phyloP scores from a whole-genome alignment of 2,888 invertebrate species.

The Alsophila aescularia region DNA sequence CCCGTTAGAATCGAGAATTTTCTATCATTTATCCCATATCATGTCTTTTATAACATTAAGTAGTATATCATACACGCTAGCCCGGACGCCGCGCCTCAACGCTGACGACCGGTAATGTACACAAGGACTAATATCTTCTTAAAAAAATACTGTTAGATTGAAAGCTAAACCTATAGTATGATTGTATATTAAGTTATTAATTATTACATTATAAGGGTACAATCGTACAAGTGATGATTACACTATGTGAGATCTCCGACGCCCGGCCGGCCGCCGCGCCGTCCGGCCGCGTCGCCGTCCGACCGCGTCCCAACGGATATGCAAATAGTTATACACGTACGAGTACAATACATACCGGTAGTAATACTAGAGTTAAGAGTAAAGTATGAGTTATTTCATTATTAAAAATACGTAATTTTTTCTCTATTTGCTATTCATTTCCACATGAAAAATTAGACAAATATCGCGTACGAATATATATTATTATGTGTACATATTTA shows the following conservation, averaged over 20 bases:
- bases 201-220: slow-evolving; percentile 69
- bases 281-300: slow-evolving; percentile 57
- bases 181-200: slow-evolving; percentile 70
- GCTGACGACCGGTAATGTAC: slow-evolving; percentile 77
- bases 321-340: slow-evolving; percentile 75
- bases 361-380: slow-evolving; percentile 65
- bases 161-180: slow-evolving; percentile 82
- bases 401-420: slow-evolving; percentile 84
- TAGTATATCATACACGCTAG: slow-evolving; percentile 80
- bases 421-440: slow-evolving; percentile 82
- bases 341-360: slow-evolving; percentile 73
- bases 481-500: slow-evolving; percentile 82
- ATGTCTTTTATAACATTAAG: slow-evolving; percentile 79
- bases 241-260: slow-evolving; percentile 83
- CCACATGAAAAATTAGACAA: slow-evolving; percentile 81
- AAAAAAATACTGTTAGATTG: slow-evolving; percentile 85
- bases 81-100: slow-evolving; percentile 69
- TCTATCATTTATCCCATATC: slow-evolving; percentile 79
- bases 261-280: slow-evolving; percentile 68
- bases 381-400: slow-evolving; percentile 81
- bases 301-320: slow-evolving; percentile 81
- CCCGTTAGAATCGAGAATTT: slow-evolving; percentile 83
- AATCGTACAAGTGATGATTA: slow-evolving; percentile 81
- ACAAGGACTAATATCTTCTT: slow-evolving; percentile 84
- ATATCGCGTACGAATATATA: slow-evolving; percentile 83